These are phyloP conservation scores for Drosophila diplacantha DNA, from an alignment of 2,888 invertebrate species.

Conservation along the genomic window DNA sequence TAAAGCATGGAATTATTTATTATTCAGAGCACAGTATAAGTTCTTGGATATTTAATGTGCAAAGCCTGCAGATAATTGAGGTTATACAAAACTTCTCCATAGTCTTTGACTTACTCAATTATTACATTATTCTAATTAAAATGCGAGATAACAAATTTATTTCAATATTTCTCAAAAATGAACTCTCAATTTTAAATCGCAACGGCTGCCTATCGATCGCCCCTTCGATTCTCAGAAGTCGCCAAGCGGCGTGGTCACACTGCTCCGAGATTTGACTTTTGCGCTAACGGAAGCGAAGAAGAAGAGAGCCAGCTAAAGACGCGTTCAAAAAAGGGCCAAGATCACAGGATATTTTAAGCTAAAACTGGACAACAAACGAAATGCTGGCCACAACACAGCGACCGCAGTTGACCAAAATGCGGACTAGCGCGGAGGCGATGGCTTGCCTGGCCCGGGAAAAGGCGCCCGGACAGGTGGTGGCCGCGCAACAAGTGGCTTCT, in stretches of 20 bases:
- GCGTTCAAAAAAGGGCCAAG: conserved; percentile 17
- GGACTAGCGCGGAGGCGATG: conserved; percentile 47
- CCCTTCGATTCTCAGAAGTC: not conserved
- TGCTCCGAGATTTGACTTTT: conserved; percentile 58
- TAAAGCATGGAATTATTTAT: not conserved
- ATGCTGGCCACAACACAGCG: conserved; percentile 15
- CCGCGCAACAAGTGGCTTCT: conserved; percentile 31
- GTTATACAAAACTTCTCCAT: not conserved
- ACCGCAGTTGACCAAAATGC: conserved; percentile 48
- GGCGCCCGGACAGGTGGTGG: conserved; percentile 20
- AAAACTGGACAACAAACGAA: conserved; percentile 13
- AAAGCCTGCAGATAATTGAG: not conserved
- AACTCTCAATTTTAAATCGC: not conserved
- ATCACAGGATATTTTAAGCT: not conserved
- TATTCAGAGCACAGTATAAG: not conserved
- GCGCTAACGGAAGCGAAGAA: conserved; percentile 56
- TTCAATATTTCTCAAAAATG: not conserved
- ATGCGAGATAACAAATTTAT: not conserved
- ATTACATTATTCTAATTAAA: not conserved
- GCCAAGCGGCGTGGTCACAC: conserved; percentile 53
- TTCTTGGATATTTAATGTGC: no score
- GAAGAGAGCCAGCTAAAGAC: conserved; percentile 40
- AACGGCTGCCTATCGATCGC: conserved; percentile 11
- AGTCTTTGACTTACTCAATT: not conserved
- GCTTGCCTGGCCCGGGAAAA: conserved; percentile 49